Conservation (phyloP, 1,140 invertebrate species). For the Temnothorax curvispinosus region DNA sequence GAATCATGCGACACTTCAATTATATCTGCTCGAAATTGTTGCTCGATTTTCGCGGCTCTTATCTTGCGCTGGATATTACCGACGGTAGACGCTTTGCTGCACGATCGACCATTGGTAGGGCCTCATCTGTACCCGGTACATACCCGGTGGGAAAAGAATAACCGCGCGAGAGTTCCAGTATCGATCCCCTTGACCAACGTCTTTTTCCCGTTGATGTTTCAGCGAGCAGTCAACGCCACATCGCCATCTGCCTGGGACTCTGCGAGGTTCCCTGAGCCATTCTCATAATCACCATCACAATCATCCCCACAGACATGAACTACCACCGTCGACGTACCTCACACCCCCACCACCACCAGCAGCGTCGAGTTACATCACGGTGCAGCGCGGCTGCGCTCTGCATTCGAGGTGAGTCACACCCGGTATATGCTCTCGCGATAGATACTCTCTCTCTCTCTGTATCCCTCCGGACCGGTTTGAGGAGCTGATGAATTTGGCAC, state of each 20-base stretch:
- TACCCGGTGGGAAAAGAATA: slow-evolving; percentile 51
- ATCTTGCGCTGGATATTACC: slow-evolving; percentile 43
- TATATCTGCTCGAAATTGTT: not conserved
- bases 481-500: not conserved
- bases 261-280: slow-evolving; percentile 74
- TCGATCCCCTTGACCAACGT: not conserved
- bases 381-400: slow-evolving; percentile 76
- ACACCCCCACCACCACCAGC: slow-evolving; percentile 71
- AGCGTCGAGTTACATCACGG: slow-evolving; percentile 73
- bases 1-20: not conserved
- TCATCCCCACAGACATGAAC: slow-evolving; percentile 68
- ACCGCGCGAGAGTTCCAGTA: slow-evolving; percentile 5
- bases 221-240: slow-evolving; percentile 78
- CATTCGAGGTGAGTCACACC: slow-evolving; percentile 77
- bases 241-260: slow-evolving; percentile 77
- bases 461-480: not conserved
- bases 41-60: not conserved
- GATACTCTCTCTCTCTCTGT: not conserved
- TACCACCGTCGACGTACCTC: slow-evolving; percentile 62
- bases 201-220: slow-evolving; percentile 61
- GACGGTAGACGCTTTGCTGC: slow-evolving; percentile 31
- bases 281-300: slow-evolving; percentile 68
- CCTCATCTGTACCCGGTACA: not conserved
- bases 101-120: slow-evolving; percentile 38
- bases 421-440: not conserved